Percentiles rank a stretch among this genome's conserved stretches.
Evolutionary conservation across 2,113 vertebrate genomes (phyloP).

Genomic region (Rattus norvegicus): DNA sequence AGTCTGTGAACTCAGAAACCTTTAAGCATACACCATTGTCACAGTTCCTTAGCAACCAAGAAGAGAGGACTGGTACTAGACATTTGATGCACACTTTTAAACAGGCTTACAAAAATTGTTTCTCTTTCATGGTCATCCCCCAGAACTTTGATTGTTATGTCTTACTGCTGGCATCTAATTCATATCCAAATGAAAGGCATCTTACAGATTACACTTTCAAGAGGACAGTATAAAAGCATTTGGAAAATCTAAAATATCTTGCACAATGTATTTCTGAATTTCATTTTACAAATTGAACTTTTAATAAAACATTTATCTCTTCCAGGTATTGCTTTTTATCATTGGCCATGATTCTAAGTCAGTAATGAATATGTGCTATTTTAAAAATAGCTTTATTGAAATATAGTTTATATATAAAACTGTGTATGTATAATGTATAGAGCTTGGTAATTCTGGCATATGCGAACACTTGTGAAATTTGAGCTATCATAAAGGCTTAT

Average conservation of each 20-base stretch:
- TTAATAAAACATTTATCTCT: background rate
- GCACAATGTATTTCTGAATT: background rate
- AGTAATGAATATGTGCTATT: background rate
- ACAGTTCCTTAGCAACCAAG: background rate
- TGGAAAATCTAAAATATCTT: background rate
- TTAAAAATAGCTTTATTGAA: background rate
- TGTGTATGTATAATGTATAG: background rate
- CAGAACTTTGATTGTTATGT: background rate
- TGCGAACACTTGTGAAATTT: background rate
- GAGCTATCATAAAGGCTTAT: background rate
- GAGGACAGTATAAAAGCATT: background rate
- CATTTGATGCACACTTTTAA: background rate
- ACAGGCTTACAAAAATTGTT: background rate
- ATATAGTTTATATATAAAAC: background rate
- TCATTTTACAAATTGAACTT: background rate
- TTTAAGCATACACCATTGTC: fast-evolving
- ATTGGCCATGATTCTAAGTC: background rate
- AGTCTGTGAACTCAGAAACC: background rate
- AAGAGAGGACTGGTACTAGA: background rate
- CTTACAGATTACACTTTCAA: background rate
- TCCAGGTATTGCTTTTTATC: background rate
- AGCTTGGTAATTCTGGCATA: background rate
- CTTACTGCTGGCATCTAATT: background rate
- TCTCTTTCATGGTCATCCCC: background rate
- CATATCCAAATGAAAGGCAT: background rate